phyloP scores from a whole-genome alignment of 2,888 invertebrate species.

The Xestia rhomboidea region DNA sequence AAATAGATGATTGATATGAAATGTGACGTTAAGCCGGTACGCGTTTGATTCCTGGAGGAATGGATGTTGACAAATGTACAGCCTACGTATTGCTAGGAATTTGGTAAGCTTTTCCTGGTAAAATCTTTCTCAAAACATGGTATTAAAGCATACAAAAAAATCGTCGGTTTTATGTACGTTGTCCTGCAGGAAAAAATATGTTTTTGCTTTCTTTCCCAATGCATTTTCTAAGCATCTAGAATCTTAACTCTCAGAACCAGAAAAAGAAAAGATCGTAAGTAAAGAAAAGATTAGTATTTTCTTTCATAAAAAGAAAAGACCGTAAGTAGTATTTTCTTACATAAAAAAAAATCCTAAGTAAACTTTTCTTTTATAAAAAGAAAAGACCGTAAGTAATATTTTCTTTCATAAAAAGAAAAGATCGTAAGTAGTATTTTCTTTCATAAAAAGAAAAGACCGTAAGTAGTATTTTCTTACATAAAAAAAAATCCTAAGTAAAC shows the following conservation, averaged over 20 bases:
- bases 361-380: no score
- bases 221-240: background rate
- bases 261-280: background rate
- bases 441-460: no score
- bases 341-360: no score
- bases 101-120: background rate
- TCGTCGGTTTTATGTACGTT: background rate
- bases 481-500: no score
- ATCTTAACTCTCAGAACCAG: background rate
- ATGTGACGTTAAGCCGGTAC: slow-evolving; percentile 17
- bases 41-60: slow-evolving; percentile 7
- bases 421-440: no score
- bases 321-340: no score
- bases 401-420: no score
- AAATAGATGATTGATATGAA: slow-evolving; percentile 36
- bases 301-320: no score
- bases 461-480: no score
- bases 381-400: no score
- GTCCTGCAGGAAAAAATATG: background rate
- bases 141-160: background rate
- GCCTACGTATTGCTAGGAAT: background rate
- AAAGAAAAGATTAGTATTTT: no score
- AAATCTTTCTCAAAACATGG: background rate
- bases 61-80: slow-evolving; percentile 7
- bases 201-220: background rate